Base-by-base conservation (phyloP, 1,140 invertebrate species). In the Palaemon carinicauda region DNA sequence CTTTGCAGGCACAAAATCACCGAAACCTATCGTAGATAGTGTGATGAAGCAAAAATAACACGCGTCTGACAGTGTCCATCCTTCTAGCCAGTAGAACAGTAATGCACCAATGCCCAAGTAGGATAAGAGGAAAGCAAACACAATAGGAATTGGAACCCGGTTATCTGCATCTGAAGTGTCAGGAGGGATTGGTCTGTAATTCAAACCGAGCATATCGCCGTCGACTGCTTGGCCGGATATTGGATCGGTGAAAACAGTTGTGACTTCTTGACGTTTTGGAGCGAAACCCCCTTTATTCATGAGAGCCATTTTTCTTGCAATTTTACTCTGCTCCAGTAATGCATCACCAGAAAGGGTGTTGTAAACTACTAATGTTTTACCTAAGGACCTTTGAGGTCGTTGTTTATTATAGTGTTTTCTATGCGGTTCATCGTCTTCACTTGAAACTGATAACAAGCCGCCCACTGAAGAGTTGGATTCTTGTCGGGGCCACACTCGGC, bases 41-140 rank as follows among this genome's bases (percentile, higher is more conserved):
- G 96, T 96, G 50, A 97, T 95, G 91, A 97, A 97, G 90, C 96
- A 96, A 91, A 97, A 97, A 91, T 97, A 97, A 24, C 95, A 94
- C 0, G 95, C 95, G 90, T 97, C 96, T 31, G 97, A 93, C 90
- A 96, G 95, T 29, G 93, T 95, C 89, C 89, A 90, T 9, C 54
- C 79, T 89, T 91, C 89, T 17, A 88, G 73, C 80, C 80, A 88
- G 0, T 33, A 15, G 77, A 91, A 90, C 7, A 87, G 54, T 33
- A 87, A 80, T 14, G 85, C 69, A 9, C 85, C 85, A 10, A 87
- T 31, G 19, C 52, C 85, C 4, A 87, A 21, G 71, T 87, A 87
- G 12, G 79, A 81, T 19, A 73, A 79, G n/a, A 87, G 69, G 41
- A 87, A 87, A 19, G 54, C 53, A 10, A 87, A 41, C n/a, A 87